Percentiles rank a stretch among this genome's conserved stretches.
phyloP scores from a whole-genome alignment of 2,888 invertebrate species.

The Ptychoptera contaminata region DNA sequence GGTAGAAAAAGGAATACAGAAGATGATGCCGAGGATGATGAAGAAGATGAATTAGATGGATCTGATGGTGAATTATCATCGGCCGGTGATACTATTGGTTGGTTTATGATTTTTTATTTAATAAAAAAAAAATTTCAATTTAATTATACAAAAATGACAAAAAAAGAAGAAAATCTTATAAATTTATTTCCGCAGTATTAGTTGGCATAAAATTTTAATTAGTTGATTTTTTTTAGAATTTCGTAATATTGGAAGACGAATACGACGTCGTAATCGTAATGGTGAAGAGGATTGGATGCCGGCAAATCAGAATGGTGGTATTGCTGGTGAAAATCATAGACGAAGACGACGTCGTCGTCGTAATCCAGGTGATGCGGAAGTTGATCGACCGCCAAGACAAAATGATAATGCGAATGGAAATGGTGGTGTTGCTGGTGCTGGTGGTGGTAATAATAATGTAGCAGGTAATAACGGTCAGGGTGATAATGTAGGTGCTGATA shows the following conservation, averaged over 20 bases:
- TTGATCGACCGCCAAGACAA: background rate
- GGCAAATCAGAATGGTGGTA: too few species aligned
- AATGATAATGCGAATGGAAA: too few species aligned
- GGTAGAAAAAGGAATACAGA: constrained; percentile 76
- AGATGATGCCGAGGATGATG: constrained; percentile 66
- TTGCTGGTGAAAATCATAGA: background rate
- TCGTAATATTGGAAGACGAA: too few species aligned
- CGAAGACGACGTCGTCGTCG: background rate
- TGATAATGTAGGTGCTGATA: constrained; percentile 11
- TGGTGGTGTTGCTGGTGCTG: background rate
- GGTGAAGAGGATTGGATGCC: too few species aligned
- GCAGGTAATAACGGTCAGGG: constrained; percentile 6
- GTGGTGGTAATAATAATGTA: constrained; percentile 6
- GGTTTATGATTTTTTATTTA: background rate
- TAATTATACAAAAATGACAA: too few species aligned
- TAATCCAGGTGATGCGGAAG: background rate
- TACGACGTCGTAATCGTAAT: too few species aligned
- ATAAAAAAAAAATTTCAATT: too few species aligned
- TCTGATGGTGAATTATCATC: constrained; percentile 39
- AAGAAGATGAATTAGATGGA: constrained; percentile 43
- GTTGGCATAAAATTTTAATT: too few species aligned
- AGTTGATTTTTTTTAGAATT: too few species aligned
- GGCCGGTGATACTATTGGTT: constrained; percentile 21
- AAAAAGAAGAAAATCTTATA: too few species aligned
- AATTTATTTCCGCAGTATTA: too few species aligned